Base-by-base conservation (phyloP, 2,888 invertebrate species). In the Thera obeliscata region DNA sequence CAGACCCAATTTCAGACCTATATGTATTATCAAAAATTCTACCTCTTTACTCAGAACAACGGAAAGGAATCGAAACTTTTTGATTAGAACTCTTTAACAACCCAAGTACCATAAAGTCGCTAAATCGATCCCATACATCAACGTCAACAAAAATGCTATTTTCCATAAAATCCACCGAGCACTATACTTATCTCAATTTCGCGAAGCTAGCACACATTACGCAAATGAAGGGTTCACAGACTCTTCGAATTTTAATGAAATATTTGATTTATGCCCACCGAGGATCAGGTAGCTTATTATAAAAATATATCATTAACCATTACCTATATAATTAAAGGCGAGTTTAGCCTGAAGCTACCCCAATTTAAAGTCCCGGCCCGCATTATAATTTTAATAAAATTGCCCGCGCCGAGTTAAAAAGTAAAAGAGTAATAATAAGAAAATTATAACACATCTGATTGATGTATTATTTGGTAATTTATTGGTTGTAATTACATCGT, bases 401-500 rank as follows among this genome's bases (percentile, higher is more conserved):
- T 91, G 93, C 91, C 87, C 81, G 88, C 79, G 87, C 80, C 81
- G 84, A 84, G 87, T 87, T 86, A 87, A 86, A 82, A 82, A 82
- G 87, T 86, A 82, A 84, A 85, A 89, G 85, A 81, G 79, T 84
- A 85, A 86, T 85, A 84, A 87, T 83, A 86, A 87, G 84, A 86
- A 91, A 93, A 92, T 93, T 93, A 92, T 93, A 93, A 93, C 92
- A 93, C 92, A 88, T 93, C 93, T 93, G 93, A 93, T 93, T 93
- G 93, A 93, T 93, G 93, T 91, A 93, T 91, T 93, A 93, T 93
- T 93, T 90, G 90, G 87, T 92, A 93, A 93, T 93, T 93, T 93
- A 93, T 93, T 88, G 92, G 84, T 77, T 86, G 88, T 93, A 93
- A 93, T 93, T 92, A 93, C 91, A 93, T 92, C 90, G 87, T 89